These are phyloP conservation scores for Caloenas nicobarica DNA, from an alignment of 2,113 vertebrate genomes.

Conservation along the genomic window DNA sequence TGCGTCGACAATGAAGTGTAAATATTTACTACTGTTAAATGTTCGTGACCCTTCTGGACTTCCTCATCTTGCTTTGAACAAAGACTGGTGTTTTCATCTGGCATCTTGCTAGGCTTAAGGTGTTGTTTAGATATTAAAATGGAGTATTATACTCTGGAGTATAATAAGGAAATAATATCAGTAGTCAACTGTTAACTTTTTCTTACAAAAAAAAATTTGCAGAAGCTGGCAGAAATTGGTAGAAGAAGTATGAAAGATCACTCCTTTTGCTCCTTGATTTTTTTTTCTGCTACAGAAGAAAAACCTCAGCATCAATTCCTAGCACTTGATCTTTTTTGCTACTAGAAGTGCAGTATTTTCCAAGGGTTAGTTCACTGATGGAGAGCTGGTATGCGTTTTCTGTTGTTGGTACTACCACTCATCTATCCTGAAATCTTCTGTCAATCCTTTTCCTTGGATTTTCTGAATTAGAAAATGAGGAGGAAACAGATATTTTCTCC, in stretches of 20 bases:
- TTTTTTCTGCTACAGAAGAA: background rate
- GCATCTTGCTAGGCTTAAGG: background rate
- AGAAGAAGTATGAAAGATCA: background rate
- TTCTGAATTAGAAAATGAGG: background rate
- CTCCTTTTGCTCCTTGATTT: background rate
- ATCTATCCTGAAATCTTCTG: background rate
- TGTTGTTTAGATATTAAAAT: background rate
- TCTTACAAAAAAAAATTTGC: background rate
- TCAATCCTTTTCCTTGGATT: background rate
- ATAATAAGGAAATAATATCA: background rate
- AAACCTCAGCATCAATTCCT: rapidly evolving
- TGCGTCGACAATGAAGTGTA: background rate
- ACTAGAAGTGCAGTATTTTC: background rate
- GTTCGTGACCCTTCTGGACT: background rate
- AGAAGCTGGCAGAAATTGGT: background rate
- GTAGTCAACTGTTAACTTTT: background rate
- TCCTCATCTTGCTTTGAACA: background rate
- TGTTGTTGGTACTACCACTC: background rate
- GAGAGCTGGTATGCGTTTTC: background rate
- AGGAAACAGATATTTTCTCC: background rate
- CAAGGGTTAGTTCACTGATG: background rate
- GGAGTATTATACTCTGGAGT: too few relatives aligned
- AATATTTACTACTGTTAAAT: background rate
- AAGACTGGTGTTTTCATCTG: background rate
- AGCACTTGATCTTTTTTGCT: background rate